Evolutionary conservation across 2,113 vertebrate species (phyloP), one percentile per base, ranked within the genome.

Genomic region (Anguilla japonica): DNA sequence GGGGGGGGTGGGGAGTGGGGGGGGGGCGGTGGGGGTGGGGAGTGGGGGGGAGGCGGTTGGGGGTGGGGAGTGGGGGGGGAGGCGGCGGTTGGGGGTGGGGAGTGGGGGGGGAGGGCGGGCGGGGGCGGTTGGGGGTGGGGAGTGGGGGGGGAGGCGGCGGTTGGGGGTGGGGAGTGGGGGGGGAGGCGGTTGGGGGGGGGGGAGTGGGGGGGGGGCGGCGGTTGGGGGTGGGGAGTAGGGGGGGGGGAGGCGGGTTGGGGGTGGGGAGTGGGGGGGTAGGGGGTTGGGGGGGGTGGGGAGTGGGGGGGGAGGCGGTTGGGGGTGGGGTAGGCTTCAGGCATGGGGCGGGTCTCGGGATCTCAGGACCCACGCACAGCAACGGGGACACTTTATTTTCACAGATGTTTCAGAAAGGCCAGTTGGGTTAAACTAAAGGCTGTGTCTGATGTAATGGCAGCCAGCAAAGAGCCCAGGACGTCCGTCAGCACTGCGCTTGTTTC

Each of bases 401-500:
- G 60, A 67, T 26, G 60, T 53, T 67, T 20, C 20, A 26, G 13
- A 81, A 46, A 81, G 41, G 43, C 34, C 16, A 53, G 50, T 79
- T 41, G n/a, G 84, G 78, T 80, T 86, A 89, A 90, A 91, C 82
- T 87, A 88, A 87, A 87, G 41, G 89, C 85, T 84, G 87, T 87
- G 87, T 91, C 89, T 84, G 40, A 86, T 86, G 87, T 89, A 87
- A 91, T 5, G 39, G 57, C 57, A 89, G 90, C 79, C 81, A 85
- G 91, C 90, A 92, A 93, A 93, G 22, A 92, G 43, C 84, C 81
- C 93, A 93, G 93, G 92, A 93, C 93, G 94, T 94, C 92, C 90
- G 89, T 84, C 85, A 60, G 40, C 50, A 83, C 82, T 89, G 89
- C 88, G 57, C 94, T 93, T 93, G 92, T 90, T 92, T 91, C 43